Base-by-base conservation (phyloP, 1,140 invertebrate species). In the Probaryconus sp. region DNA sequence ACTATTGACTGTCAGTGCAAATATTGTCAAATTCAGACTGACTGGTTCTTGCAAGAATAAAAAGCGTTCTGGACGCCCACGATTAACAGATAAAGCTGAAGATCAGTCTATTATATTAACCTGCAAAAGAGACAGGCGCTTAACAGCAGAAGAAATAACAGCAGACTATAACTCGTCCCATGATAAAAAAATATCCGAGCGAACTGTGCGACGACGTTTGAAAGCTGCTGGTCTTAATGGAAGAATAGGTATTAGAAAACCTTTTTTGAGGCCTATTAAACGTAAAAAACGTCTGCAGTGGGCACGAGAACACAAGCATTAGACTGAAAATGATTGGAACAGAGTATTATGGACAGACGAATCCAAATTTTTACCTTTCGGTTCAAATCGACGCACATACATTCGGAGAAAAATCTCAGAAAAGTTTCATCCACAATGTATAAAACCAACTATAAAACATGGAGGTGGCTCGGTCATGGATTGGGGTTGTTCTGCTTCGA, bases 401-500 rank as follows among this genome's bases (percentile, higher is more conserved):
- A 10, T 45, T n/a, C 42, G 42, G 11, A 3, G 65, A 65, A 37
- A 10, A 53, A 14, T 16, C 10, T 24, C 9, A 37, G 50, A 64
- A 53, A 42, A 69, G 48, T 18, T 68, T 10, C 20, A 40, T 47
- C 7, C 28, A 6, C 40, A 14, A 28, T 73, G 60, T 64, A 33
- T 71, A 28, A 63, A 45, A 37, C 63, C 74, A 9, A 75, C 75
- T 13, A 71, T 81, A 7, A 78, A 73, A 50, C 47, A 78, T 40
- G 68, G 77, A 14, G 76, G 64, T 18, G 76, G 65, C 14, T 71
- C n/a, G 10, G 55, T 79, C 2, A 77, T 79, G 75, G 24, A 73
- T 26, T 79, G 48, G 47, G 83, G 78, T 0, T 79, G 37, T 42
- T 79, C 85, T 68, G 21, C 43, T 6, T 28, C n/a, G 2, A 18